Percentiles rank a stretch among this genome's conserved stretches.
Conservation (phyloP, 2,113 vertebrate genomes). For the Rhinogobius similis region DNA sequence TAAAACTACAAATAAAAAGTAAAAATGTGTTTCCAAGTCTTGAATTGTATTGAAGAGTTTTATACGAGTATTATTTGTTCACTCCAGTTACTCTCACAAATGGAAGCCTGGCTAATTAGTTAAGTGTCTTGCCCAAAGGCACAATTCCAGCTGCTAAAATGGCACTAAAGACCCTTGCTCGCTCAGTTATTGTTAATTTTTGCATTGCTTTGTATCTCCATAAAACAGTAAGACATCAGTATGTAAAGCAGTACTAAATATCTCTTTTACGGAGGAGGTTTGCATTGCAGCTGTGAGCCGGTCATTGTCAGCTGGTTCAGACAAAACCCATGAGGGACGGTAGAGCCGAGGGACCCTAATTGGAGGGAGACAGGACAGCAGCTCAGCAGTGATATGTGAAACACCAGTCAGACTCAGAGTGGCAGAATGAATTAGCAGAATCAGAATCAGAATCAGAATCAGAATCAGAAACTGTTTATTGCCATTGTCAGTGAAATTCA, state of each 20-base stretch:
- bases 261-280: conserved; percentile 17
- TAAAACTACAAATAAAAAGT: neutral
- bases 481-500: too few relatives aligned
- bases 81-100: too few relatives aligned
- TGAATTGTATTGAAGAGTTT: too few relatives aligned
- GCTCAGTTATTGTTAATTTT: neutral
- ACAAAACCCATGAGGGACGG: conserved; percentile 10
- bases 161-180: too few relatives aligned
- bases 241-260: neutral
- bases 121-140: too few relatives aligned
- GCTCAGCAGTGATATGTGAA: conserved; percentile 15
- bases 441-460: too few relatives aligned
- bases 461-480: too few relatives aligned
- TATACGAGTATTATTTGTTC: too few relatives aligned
- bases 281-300: conserved; percentile 31
- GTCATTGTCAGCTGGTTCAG: conserved; percentile 6
- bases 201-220: neutral
- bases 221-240: neutral
- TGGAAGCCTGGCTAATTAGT: too few relatives aligned
- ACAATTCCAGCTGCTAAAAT: too few relatives aligned
- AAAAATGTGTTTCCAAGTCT: too few relatives aligned
- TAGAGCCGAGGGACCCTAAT: conserved; percentile 21
- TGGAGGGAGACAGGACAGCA: conserved; percentile 10
- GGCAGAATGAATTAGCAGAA: conserved; percentile 11
- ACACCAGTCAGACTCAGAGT: neutral